phyloP scores from a whole-genome alignment of 2,797 vertebrate genomes.

The Dicrostonyx torquatus region DNA sequence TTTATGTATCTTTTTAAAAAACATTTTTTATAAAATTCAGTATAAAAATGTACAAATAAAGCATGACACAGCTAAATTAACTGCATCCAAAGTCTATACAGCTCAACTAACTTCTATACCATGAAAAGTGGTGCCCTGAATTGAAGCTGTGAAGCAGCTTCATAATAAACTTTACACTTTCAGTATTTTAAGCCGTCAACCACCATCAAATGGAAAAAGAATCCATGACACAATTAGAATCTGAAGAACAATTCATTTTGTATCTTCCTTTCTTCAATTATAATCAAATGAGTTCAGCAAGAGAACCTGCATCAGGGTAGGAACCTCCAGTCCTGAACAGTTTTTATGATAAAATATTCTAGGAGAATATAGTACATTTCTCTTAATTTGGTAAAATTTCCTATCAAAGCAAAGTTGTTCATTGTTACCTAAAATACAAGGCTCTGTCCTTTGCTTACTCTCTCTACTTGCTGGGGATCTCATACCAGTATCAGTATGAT shows the following conservation, averaged over 20 bases:
- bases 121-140: not conserved
- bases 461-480: not conserved
- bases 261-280: not conserved
- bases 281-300: constrained; percentile 38
- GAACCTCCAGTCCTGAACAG: not conserved
- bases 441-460: not conserved
- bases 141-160: not conserved
- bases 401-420: not conserved
- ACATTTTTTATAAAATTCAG: not conserved
- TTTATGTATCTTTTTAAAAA: not conserved
- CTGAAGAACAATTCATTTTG: not conserved
- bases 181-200: too few relatives aligned
- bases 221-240: not conserved
- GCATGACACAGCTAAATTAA: not conserved
- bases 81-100: too few relatives aligned
- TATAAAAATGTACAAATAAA: not conserved
- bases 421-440: not conserved
- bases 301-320: not conserved
- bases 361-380: not conserved
- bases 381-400: constrained; percentile 57
- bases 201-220: not conserved
- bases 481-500: not conserved
- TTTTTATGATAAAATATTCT: not conserved
- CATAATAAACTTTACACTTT: not conserved
- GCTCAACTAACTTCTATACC: not conserved